Evolutionary conservation across 2,113 vertebrate genomes (phyloP).

Genomic region (Chloroceryle aenea): DNA sequence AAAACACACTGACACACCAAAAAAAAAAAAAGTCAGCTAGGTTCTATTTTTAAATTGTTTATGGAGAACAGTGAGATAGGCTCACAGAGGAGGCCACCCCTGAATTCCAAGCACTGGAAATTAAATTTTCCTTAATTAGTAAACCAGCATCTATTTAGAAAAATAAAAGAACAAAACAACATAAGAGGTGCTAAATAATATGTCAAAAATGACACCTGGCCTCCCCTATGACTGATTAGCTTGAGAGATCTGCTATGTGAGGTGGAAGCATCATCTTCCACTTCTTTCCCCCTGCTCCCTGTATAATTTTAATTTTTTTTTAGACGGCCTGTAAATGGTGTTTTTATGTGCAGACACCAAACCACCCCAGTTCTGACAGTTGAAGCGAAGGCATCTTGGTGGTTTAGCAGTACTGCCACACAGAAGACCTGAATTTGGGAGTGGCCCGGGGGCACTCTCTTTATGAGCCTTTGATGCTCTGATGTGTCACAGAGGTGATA

Average conservation of each 20-base stretch:
- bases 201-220: slow-evolving; percentile 76
- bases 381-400: slow-evolving; percentile 48
- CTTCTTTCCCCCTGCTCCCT: not conserved
- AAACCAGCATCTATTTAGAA: slow-evolving; percentile 56
- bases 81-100: slow-evolving; percentile 53
- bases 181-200: slow-evolving; percentile 73
- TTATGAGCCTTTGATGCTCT: slow-evolving; percentile 59
- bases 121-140: slow-evolving; percentile 77
- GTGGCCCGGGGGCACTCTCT: slow-evolving; percentile 61
- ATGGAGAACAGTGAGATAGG: slow-evolving; percentile 22
- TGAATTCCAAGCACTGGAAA: slow-evolving; percentile 59
- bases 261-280: slow-evolving; percentile 29
- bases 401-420: slow-evolving; percentile 22
- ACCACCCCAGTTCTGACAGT: slow-evolving; percentile 60
- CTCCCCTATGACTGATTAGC: slow-evolving; percentile 76
- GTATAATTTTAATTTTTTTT: not conserved
- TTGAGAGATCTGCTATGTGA: slow-evolving; percentile 73
- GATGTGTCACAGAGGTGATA: slow-evolving; percentile 66
- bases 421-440: slow-evolving; percentile 59
- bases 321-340: slow-evolving; percentile 53
- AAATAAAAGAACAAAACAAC: slow-evolving; percentile 52
- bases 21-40: not conserved
- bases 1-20: not conserved
- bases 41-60: slow-evolving; percentile 70
- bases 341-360: slow-evolving; percentile 51